Evolutionary conservation across 2,888 invertebrate species (phyloP), one percentile per base, ranked within the genome.

Genomic region (Leucophenga maculata): DNA sequence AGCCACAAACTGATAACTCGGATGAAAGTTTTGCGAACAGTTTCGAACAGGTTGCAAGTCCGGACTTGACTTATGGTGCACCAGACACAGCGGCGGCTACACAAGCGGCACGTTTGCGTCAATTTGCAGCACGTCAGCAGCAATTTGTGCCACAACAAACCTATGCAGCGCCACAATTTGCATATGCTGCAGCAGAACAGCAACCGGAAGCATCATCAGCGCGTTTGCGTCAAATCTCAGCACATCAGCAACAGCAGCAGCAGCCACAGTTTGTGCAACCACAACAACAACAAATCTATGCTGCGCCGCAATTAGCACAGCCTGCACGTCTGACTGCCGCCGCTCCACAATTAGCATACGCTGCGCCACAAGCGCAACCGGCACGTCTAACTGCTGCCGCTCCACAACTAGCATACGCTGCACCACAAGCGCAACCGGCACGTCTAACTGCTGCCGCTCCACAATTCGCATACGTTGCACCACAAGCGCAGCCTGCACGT

Each of bases 1-100:
- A 6, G 39, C 39, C 39, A 39, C 39, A 39, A 39, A 39, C 9
- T 39, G 9, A 39, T 11, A 39, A 39, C 16, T 50, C 50, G 1
- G 50, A 50, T 39, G 39, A 39, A 11, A 39, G 39, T 39, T 3
- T 39, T 39, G 39, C 8, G 20, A 50, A 50, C 1, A 64, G 44
- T 9, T 13, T 70, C 55, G 69, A 77, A 66, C 78, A 75, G 69
- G 54, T 67, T 18, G 72, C 72, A 9, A 68, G 72, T 22, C 78
- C 78, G 6, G 69, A 71, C 6, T 31, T 70, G 60, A 69, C 62
- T 14, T 82, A 81, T 68, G 80, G 76, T 2, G 74, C 82, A 0
- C 80, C 82, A 0, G 22, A 6, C 1, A 39, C 39, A 26, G 26
- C 26, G 26, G 26, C 26, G 4, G 4, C 26, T 26, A 4, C 26